Conservation (phyloP, 2,888 invertebrate species). For the Scelioninae gen. 1 region DNA sequence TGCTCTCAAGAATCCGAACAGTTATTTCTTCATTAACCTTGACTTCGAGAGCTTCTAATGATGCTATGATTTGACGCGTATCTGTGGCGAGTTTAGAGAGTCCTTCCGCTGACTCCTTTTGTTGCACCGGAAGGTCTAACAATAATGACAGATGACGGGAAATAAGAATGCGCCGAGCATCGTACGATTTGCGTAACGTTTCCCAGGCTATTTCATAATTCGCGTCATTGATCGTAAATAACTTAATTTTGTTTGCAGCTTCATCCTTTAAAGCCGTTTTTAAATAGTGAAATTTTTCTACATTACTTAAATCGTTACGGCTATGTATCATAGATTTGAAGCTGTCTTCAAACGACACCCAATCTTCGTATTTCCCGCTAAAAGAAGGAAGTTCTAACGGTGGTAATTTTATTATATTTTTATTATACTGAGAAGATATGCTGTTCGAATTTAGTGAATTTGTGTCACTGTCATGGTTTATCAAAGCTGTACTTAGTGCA, state of each 20-base stretch:
- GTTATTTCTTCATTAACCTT: conserved; percentile 64
- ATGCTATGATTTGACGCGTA: conserved; percentile 63
- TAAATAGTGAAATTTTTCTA: conserved; percentile 62
- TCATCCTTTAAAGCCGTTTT: conserved; percentile 55
- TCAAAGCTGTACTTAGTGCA: no score
- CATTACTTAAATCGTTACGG: conserved; percentile 39
- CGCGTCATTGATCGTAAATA: conserved; percentile 34
- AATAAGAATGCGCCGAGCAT: conserved; percentile 55
- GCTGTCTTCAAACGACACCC: conserved; percentile 47
- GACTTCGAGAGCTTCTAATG: conserved; percentile 58
- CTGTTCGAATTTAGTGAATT: no score
- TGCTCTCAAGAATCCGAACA: conserved; percentile 64
- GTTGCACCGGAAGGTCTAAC: conserved; percentile 42
- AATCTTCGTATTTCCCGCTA: conserved; percentile 10
- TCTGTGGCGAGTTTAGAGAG: conserved; percentile 58
- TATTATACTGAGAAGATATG: no score
- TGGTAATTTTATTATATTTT: background rate
- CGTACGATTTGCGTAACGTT: conserved; percentile 56
- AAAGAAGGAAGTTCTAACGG: conserved; percentile 7
- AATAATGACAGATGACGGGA: conserved; percentile 57
- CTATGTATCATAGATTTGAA: conserved; percentile 62
- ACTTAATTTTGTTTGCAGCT: conserved; percentile 46
- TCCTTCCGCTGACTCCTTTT: conserved; percentile 37
- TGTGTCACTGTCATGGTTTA: no score
- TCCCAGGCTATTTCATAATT: conserved; percentile 63